These are phyloP conservation scores for Phataginus tricuspis DNA, from an alignment of 2,797 vertebrate genomes.

Conservation along the genomic window DNA sequence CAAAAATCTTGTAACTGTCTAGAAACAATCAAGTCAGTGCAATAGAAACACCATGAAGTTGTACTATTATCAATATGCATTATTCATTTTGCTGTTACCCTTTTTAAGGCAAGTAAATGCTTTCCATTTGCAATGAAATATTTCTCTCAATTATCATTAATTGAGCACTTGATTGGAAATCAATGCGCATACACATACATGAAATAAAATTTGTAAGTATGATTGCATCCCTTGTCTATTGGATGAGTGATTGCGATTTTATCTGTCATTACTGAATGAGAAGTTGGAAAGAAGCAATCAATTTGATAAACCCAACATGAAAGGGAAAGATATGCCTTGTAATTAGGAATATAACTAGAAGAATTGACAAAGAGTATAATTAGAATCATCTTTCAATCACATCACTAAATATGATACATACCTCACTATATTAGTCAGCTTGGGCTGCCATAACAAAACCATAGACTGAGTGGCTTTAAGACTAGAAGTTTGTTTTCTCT, in stretches of 20 bases:
- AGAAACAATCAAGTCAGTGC: neutral
- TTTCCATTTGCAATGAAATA: neutral
- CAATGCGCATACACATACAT: neutral
- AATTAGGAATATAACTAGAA: neutral
- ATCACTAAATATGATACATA: neutral
- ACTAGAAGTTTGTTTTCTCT: neutral
- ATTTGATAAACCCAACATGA: neutral
- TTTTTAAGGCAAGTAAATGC: neutral
- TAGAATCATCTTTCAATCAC: neutral
- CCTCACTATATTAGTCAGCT: neutral
- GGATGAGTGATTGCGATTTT: neutral
- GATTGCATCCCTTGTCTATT: neutral
- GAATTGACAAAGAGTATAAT: neutral
- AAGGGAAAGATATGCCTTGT: neutral
- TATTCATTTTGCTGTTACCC: neutral
- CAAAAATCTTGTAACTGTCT: neutral
- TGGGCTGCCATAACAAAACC: neutral
- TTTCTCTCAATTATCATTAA: neutral
- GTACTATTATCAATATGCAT: neutral
- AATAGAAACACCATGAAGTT: neutral
- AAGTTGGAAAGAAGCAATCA: neutral
- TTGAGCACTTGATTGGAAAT: neutral
- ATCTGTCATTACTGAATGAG: neutral
- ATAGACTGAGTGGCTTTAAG: neutral
- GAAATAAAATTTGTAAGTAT: neutral